Conservation (phyloP, 2,797 vertebrate genomes). For the Echeneis naucrates region DNA sequence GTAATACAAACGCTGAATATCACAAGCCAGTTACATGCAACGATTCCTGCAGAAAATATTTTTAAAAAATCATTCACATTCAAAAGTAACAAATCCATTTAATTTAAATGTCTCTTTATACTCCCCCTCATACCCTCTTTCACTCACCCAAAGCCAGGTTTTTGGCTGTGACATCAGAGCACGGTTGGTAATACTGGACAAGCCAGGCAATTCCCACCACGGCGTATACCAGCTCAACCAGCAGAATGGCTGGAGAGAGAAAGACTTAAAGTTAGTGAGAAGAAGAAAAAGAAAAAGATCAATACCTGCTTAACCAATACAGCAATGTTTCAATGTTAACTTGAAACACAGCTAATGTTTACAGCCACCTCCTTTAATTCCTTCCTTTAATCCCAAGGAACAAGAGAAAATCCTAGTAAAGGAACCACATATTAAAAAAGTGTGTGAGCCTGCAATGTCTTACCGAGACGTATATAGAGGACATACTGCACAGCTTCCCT, state of each 20-base stretch:
- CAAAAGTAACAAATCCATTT: neutral
- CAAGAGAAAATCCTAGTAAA: neutral
- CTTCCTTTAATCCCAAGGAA: too few species aligned
- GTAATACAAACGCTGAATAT: constrained; percentile 98
- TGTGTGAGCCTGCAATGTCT: constrained; percentile 40
- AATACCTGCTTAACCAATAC: constrained; percentile 29
- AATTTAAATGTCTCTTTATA: neutral
- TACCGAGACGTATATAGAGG: constrained; percentile 97
- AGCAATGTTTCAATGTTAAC: constrained; percentile 18
- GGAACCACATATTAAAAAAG: neutral
- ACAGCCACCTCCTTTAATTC: constrained; percentile 1
- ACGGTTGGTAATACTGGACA: constrained; percentile 96
- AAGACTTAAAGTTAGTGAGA: neutral
- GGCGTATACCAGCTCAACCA: constrained; percentile 97
- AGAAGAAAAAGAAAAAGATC: constrained; percentile 33
- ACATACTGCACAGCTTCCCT: constrained; percentile 98
- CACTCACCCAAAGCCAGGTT: constrained; percentile 94
- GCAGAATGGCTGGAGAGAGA: constrained; percentile 88
- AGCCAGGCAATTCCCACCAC: constrained; percentile 98
- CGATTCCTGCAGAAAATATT: constrained; percentile 86
- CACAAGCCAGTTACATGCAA: constrained; percentile 98
- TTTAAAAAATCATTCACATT: constrained; percentile 25
- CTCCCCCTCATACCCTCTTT: constrained; percentile 1
- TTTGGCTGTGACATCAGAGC: constrained; percentile 97
- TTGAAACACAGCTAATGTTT: constrained; percentile 21